Evolutionary conservation across 1,140 invertebrate species (phyloP).

Genomic region (Drosophila equinoxialis): DNA sequence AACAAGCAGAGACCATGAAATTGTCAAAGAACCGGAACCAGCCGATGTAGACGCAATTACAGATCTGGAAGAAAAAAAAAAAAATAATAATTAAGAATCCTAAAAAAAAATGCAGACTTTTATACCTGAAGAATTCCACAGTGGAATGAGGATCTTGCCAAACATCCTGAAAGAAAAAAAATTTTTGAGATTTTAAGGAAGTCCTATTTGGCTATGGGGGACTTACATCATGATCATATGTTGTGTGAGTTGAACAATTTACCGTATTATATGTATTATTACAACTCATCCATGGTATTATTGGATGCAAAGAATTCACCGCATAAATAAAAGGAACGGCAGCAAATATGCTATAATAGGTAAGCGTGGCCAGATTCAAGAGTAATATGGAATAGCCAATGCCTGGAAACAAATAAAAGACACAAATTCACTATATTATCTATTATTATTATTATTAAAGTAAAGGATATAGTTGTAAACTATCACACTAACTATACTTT

Average conservation of each 20-base stretch:
- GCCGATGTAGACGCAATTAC: constrained; percentile 56
- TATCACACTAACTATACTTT: no score
- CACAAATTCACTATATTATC: neutral
- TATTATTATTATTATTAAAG: no score
- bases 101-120: no score
- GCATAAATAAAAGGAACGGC: constrained; percentile 76
- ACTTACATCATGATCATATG: constrained; percentile 60
- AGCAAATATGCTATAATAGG: constrained; percentile 70
- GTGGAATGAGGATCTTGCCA: constrained; percentile 60
- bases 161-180: constrained; percentile 15
- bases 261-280: constrained; percentile 73
- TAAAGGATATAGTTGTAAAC: no score
- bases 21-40: constrained; percentile 30
- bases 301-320: constrained; percentile 54
- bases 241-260: constrained; percentile 66
- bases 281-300: constrained; percentile 76
- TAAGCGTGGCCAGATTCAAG: constrained; percentile 69
- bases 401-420: constrained; percentile 41
- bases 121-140: constrained; percentile 73
- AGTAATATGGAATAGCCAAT: constrained; percentile 75
- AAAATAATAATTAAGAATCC: neutral
- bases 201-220: neutral
- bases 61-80: constrained; percentile 30
- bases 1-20: constrained; percentile 65
- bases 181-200: neutral